Evolutionary conservation across 1,140 invertebrate genomes (phyloP), one percentile per base, ranked within the genome.

Genomic region (Drosophila kohkoa): DNA sequence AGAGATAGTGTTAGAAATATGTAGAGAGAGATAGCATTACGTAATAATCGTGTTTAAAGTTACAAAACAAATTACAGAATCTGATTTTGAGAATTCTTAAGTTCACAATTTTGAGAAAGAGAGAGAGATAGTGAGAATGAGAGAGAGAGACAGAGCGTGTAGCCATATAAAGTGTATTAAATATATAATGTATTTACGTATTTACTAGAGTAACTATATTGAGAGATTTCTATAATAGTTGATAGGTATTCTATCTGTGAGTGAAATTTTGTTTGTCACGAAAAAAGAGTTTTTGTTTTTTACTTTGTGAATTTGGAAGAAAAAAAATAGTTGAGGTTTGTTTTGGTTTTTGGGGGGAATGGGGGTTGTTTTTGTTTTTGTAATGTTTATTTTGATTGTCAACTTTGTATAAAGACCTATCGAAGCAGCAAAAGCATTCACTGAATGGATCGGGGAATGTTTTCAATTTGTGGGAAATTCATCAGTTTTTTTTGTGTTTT

Each of bases 371-470:
- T 57, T 20, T 41, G 35, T 11, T 65, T 43, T 63, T 43, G 32
- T n/a, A 48, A 60, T 57, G 7, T 32, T 38, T 38, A 10, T 38
- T 8, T 8, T 38, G 35, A n/a, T 43, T 13, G 41, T 43, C 49
- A 38, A 41, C 25, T 71, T 67, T 45, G 52, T 25, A 57, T 67
- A 38, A 60, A 79, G 67, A 72, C 82, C 82, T 87, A 87, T 87
- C 82, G 83, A 87, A 87, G 82, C 82, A 88, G 82, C 82, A 87
- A 87, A 87, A 87, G 82, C 82, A 87, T 87, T 87, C 82, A 87
- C 82, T 87, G 82, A 88, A 88, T 70, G 76, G 78, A 76, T 43
- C 58, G 58, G 60, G 46, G 41, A 48, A 7, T 13, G 30, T 32
- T 41, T 41, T 45, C 25, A 46, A 49, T 67, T 63, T 45, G 3